Evolutionary conservation across 2,888 invertebrate genomes (phyloP).

Genomic region (Oasisia sp.): DNA sequence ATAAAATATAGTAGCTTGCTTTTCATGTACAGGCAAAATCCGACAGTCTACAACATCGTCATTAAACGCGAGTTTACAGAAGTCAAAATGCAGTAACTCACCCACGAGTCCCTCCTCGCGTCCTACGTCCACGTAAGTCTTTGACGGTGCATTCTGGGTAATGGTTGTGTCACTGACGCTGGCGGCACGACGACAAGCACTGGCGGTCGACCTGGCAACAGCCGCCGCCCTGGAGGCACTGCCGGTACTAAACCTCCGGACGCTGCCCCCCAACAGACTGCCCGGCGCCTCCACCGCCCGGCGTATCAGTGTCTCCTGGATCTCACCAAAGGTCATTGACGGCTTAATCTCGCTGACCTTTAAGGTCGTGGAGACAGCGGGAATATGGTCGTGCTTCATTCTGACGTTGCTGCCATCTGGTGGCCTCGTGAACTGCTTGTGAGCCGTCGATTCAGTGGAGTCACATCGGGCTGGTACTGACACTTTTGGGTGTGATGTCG

Average conservation of each 20-base stretch:
- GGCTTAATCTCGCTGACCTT: not conserved
- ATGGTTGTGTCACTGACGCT: not conserved
- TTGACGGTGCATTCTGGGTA: not conserved
- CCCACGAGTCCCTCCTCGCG: not conserved
- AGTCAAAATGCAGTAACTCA: not conserved
- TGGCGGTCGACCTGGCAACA: not conserved
- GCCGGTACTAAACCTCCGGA: not conserved
- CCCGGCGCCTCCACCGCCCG: constrained; percentile 34
- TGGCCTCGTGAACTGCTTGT: not conserved
- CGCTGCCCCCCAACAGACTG: not conserved
- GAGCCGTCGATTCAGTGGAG: not conserved
- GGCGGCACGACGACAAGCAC: not conserved
- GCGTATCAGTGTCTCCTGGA: constrained; percentile 40
- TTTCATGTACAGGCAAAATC: not conserved
- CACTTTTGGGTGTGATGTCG: not conserved
- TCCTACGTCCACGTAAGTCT: not conserved
- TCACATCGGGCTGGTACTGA: not conserved
- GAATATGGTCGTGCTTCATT: constrained; percentile 5
- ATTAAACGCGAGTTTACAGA: not conserved
- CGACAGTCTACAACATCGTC: not conserved
- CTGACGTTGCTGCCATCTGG: constrained; percentile 20
- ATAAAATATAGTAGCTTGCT: not conserved
- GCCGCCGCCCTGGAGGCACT: not conserved
- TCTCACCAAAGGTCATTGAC: constrained; percentile 37
- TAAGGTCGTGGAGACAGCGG: not conserved